A percentile compares a stretch with the other conserved stretches of the same genome.
phyloP scores from a whole-genome alignment of 1,140 invertebrate genomes.

The Drosophila ercepeae region DNA sequence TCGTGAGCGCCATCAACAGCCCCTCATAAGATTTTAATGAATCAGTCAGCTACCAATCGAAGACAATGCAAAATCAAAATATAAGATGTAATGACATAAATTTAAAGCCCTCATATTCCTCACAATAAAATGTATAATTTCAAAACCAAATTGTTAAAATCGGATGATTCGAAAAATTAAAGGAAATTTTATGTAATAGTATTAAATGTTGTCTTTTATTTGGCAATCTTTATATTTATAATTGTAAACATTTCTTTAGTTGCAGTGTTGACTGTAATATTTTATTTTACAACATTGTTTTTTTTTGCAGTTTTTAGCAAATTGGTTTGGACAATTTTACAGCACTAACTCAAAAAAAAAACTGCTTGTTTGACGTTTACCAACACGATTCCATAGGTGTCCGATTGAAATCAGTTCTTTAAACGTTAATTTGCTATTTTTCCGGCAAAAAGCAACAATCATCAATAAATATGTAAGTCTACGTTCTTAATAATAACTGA shows the following conservation, averaged over 20 bases:
- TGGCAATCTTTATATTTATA: too few relatives aligned
- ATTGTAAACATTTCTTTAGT: too few relatives aligned
- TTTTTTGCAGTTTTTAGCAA: neutral
- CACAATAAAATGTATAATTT: neutral
- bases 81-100: neutral
- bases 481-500: neutral
- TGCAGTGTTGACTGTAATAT: neutral
- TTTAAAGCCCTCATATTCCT: neutral
- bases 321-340: neutral
- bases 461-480: neutral
- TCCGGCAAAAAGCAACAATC: neutral
- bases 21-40: slow-evolving; percentile 69
- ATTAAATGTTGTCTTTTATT: too few relatives aligned
- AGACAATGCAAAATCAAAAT: neutral
- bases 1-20: slow-evolving; percentile 45
- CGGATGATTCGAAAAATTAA: too few relatives aligned
- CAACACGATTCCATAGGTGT: neutral
- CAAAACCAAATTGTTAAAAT: neutral
- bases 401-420: neutral
- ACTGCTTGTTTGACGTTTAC: neutral
- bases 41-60: neutral
- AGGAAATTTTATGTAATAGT: too few relatives aligned
- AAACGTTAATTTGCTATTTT: neutral
- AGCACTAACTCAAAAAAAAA: neutral
- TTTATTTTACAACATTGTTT: neutral